Conservation (phyloP, 2,888 invertebrate species). For the Ptilodon capucinus region DNA sequence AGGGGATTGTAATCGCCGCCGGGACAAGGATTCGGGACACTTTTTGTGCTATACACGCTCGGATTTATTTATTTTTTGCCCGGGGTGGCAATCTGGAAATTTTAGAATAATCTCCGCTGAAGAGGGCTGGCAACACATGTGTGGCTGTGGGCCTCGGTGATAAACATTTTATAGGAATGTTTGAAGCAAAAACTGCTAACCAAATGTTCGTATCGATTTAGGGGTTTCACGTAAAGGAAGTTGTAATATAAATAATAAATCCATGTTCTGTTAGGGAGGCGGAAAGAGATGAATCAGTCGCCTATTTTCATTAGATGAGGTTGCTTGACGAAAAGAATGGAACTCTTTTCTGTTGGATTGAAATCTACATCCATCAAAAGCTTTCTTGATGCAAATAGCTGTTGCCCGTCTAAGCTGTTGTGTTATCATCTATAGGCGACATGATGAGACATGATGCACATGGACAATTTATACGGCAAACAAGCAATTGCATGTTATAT, state of each 20-base stretch:
- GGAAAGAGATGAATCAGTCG: conserved; percentile 9
- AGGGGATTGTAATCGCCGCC: conserved; percentile 69
- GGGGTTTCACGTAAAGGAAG: conserved; percentile 68
- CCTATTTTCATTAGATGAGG: background rate
- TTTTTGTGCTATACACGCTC: conserved; percentile 63
- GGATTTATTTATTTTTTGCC: conserved; percentile 81
- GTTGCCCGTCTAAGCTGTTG: background rate
- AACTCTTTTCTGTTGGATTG: no score
- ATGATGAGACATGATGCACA: no score
- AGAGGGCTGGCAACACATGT: conserved; percentile 75
- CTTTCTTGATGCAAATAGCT: background rate
- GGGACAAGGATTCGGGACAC: conserved; percentile 68
- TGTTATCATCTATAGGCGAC: no score
- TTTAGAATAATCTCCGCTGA: conserved; percentile 76
- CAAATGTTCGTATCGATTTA: conserved; percentile 75
- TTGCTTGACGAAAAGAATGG: background rate
- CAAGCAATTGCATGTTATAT: no score
- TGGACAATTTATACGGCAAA: no score
- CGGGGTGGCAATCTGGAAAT: conserved; percentile 81
- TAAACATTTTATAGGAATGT: conserved; percentile 83
- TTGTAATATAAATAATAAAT: conserved; percentile 69
- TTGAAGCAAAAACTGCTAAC: conserved; percentile 74
- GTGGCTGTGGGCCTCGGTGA: conserved; percentile 62
- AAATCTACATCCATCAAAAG: no score
- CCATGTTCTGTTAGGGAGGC: conserved; percentile 28